Conservation (phyloP, 2,797 vertebrate genomes). For the Sebastes diaconus region DNA sequence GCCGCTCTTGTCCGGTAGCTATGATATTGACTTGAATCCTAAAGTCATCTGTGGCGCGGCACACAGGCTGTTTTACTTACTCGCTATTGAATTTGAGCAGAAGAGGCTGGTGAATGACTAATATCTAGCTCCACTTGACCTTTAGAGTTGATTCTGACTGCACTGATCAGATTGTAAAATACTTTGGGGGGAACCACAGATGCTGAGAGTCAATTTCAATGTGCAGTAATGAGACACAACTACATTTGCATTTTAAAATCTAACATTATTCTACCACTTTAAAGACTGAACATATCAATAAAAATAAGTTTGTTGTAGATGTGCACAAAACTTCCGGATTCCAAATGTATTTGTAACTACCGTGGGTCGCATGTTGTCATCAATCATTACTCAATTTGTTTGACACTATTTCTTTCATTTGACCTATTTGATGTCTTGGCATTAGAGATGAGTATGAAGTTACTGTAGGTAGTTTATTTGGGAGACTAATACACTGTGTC, state of each 20-base stretch:
- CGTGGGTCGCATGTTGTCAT: neutral
- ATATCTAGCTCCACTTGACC: slow-evolving; percentile 55
- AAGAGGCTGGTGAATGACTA: slow-evolving; percentile 41
- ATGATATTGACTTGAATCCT: slow-evolving; percentile 27
- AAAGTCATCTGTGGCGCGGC: slow-evolving; percentile 15
- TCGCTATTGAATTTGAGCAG: slow-evolving; percentile 47
- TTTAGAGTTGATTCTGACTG: slow-evolving; percentile 49
- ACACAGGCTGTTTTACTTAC: slow-evolving; percentile 38
- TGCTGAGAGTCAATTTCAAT: neutral
- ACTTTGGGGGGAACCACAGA: neutral
- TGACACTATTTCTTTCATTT: neutral
- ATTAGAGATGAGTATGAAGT: neutral
- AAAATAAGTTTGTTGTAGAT: neutral
- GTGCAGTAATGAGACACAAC: neutral
- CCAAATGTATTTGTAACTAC: neutral
- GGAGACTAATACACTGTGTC: neutral
- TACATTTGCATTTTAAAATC: neutral
- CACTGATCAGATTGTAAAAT: slow-evolving; percentile 42
- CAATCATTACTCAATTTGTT: neutral
- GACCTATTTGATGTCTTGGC: neutral
- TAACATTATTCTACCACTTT: neutral
- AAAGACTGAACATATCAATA: neutral
- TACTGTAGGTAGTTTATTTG: neutral
- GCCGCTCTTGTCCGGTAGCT: neutral
- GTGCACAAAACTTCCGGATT: neutral